Percentiles rank a stretch among this genome's conserved stretches.
Evolutionary conservation across 2,113 vertebrate genomes (phyloP).

Genomic region (Paramormyrops kingsleyae): DNA sequence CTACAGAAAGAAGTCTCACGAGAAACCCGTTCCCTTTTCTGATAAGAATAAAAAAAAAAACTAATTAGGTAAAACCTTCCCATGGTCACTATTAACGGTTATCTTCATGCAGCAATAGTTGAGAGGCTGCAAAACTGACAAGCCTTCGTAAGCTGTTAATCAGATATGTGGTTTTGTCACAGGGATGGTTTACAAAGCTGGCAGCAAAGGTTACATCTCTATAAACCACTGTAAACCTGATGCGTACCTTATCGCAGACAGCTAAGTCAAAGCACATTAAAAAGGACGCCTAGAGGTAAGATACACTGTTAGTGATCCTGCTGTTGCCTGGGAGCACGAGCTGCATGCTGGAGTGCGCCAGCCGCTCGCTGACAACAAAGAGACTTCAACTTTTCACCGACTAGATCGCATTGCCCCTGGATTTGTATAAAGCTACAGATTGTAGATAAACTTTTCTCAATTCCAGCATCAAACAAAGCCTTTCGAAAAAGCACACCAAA

Average conservation of each 20-base stretch:
- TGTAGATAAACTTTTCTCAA: conserved; percentile 5
- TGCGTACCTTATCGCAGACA: conserved; percentile 39
- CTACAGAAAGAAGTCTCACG: neutral
- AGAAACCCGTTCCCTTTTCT: neutral
- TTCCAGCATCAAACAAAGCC: conserved; percentile 9
- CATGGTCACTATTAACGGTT: neutral
- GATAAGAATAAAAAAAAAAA: neutral
- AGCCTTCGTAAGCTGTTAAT: conserved; percentile 1
- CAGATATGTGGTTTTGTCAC: conserved; percentile 18
- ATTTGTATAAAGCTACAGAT: conserved; percentile 11
- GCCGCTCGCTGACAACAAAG: conserved; percentile 20
- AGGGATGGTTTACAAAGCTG: conserved; percentile 41
- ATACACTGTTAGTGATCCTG: conserved; percentile 21
- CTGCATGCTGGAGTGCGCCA: conserved; percentile 12
- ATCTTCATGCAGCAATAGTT: neutral
- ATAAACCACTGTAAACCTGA: conserved; percentile 42
- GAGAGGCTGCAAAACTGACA: neutral
- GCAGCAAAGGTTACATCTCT: conserved; percentile 31
- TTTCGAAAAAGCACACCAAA: conserved; percentile 8
- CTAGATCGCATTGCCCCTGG: conserved; percentile 8
- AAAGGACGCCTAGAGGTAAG: conserved; percentile 27
- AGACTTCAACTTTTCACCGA: conserved; percentile 20
- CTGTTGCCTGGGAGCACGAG: conserved; percentile 22
- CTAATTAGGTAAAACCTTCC: neutral
- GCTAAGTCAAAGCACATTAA: conserved; percentile 37